Evolutionary conservation across 92 coral and sea anemone genomes (phyloP), one percentile per base, ranked within the genome.

Genomic region (Zoanthus sociatus): DNA sequence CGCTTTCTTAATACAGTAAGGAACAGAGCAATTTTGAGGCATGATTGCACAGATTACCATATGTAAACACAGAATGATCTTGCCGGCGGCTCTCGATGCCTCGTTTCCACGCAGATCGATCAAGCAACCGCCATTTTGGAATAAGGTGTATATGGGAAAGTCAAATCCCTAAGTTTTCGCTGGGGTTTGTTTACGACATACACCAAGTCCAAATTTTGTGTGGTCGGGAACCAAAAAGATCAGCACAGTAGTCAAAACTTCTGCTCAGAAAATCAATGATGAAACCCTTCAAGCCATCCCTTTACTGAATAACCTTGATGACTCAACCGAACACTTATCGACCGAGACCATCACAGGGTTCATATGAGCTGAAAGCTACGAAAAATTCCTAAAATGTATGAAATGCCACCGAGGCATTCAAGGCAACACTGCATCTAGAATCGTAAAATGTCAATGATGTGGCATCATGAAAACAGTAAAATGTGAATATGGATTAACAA

Each of bases 111-210:
- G n/a, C n/a, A n/a, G n/a, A n/a, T n/a, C n/a, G n/a, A n/a, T n/a
- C n/a, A n/a, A n/a, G n/a, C n/a, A n/a, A n/a, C n/a, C n/a, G n/a
- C n/a, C n/a, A n/a, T n/a, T n/a, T n/a, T n/a, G n/a, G n/a, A n/a
- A n/a, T n/a, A n/a, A n/a, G n/a, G n/a, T n/a, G n/a, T 0, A 26
- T 26, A 26, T 26, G 92, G 89, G 91, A 90, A 83, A 88, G 78
- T 79, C 88, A 90, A 79, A 87, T 92, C 75, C 79, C 79, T 82
- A 33, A 79, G 78, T 74, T 92, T 67, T 71, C 47, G 58, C 77
- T 86, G 67, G 84, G 93, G 32, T 26, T 83, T 48, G 92, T 89
- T 46, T 92, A 89, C 90, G 71, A 71, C 55, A 86, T 92, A 73
- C 71, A 70, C 64, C 89, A 68, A 18, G 87, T 86, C 73, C 68